Conservation (phyloP, 1,140 invertebrate genomes). For the Drosophila parvula region DNA sequence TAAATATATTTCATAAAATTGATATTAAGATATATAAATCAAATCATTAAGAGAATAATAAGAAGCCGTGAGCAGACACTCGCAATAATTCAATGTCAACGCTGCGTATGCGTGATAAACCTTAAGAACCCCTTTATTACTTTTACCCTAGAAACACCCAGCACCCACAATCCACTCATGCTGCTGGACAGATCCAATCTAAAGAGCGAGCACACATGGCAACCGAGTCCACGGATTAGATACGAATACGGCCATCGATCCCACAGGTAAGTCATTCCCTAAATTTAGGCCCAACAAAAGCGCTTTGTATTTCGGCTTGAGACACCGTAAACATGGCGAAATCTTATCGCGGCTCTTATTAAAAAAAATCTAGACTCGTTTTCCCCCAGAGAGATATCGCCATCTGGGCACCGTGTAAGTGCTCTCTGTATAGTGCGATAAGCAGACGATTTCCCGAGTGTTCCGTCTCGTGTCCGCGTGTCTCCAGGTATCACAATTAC, state of each 20-base stretch:
- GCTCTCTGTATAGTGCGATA: slow-evolving; percentile 9
- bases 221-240: slow-evolving; percentile 28
- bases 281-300: slow-evolving; percentile 8
- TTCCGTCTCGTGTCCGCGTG: slow-evolving; percentile 4
- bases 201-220: slow-evolving; percentile 12
- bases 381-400: slow-evolving; percentile 15
- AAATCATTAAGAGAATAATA: background rate
- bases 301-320: slow-evolving; percentile 6
- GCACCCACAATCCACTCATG: background rate
- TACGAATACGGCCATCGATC: slow-evolving; percentile 18
- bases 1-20: background rate
- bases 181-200: slow-evolving; percentile 20
- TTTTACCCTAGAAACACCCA: background rate
- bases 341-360: slow-evolving; percentile 31
- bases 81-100: slow-evolving; percentile 3
- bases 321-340: slow-evolving; percentile 10
- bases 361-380: slow-evolving; percentile 23
- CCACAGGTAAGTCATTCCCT: slow-evolving; percentile 5
- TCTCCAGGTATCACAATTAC: background rate
- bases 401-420: slow-evolving; percentile 32
- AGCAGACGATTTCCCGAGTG: slow-evolving; percentile 25
- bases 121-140: background rate
- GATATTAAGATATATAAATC: too few relatives aligned
- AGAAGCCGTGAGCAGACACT: background rate
- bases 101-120: slow-evolving; percentile 9